Evolutionary conservation across 2,113 vertebrate genomes (phyloP).

Genomic region (Sminthopsis crassicaudata): DNA sequence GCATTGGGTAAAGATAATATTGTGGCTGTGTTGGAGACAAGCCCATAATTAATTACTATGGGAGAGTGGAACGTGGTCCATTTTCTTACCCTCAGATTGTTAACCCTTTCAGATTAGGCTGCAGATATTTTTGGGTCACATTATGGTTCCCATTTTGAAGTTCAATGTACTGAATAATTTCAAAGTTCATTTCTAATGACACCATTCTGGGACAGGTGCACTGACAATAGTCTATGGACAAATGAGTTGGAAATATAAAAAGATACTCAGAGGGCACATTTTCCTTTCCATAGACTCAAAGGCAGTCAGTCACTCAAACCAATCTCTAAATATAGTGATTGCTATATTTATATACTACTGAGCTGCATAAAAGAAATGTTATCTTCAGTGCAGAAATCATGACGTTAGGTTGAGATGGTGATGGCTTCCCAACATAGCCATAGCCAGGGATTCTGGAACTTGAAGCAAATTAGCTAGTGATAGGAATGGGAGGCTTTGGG

Average conservation of each 20-base stretch:
- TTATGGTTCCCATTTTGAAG: neutral
- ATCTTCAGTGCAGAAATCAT: neutral
- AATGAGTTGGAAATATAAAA: neutral
- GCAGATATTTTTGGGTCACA: neutral
- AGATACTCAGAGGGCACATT: neutral
- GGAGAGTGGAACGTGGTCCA: neutral
- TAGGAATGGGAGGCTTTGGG: neutral
- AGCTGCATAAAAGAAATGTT: neutral
- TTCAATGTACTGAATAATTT: neutral
- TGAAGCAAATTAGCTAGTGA: neutral
- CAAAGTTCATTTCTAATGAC: neutral
- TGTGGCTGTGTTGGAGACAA: neutral
- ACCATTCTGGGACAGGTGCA: neutral
- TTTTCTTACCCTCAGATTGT: neutral
- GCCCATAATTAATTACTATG: neutral
- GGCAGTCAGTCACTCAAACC: neutral
- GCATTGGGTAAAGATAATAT: neutral
- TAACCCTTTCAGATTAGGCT: neutral
- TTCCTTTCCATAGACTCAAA: neutral
- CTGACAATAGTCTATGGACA: neutral
- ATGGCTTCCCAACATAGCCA: neutral
- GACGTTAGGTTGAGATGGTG: neutral
- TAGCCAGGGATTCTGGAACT: neutral
- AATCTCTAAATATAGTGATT: neutral
- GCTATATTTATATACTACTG: neutral